A percentile compares a stretch with the other conserved stretches of the same genome.
These are phyloP conservation scores for Falco punctatus DNA, from an alignment of 2,113 vertebrate genomes.

Conservation along the genomic window DNA sequence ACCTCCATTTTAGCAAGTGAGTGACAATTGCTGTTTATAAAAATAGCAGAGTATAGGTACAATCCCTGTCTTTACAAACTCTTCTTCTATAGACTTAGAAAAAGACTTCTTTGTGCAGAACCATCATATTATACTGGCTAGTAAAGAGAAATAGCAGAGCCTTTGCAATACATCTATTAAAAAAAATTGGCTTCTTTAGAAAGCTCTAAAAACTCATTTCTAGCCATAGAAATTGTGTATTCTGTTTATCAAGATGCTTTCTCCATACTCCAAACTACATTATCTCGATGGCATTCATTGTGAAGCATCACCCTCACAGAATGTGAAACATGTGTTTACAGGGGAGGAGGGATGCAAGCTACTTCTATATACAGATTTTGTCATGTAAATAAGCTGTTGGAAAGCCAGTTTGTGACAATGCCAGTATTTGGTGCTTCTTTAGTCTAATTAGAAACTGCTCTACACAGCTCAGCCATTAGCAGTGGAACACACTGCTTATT, in stretches of 20 bases:
- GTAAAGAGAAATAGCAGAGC: neutral
- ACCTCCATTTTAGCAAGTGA: neutral
- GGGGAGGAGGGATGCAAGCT: neutral
- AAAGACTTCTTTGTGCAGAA: neutral
- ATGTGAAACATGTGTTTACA: neutral
- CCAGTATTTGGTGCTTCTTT: neutral
- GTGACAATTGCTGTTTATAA: neutral
- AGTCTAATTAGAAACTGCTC: constrained; percentile 27
- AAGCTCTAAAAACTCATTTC: constrained; percentile 42
- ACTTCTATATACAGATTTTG: neutral
- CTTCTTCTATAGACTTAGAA: neutral
- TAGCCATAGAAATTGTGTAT: neutral
- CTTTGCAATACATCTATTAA: neutral
- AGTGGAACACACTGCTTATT: neutral
- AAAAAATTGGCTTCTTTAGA: neutral
- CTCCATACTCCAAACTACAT: neutral
- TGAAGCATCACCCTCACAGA: neutral
- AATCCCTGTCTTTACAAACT: neutral
- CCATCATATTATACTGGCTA: neutral
- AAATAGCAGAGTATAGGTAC: neutral
- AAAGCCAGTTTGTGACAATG: constrained; percentile 5
- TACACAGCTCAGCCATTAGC: neutral
- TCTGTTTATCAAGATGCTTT: constrained; percentile 19
- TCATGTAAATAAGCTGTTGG: constrained; percentile 25
- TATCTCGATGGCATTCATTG: neutral